Conservation (phyloP, 2,113 vertebrate species). For the Rhea pennata region DNA sequence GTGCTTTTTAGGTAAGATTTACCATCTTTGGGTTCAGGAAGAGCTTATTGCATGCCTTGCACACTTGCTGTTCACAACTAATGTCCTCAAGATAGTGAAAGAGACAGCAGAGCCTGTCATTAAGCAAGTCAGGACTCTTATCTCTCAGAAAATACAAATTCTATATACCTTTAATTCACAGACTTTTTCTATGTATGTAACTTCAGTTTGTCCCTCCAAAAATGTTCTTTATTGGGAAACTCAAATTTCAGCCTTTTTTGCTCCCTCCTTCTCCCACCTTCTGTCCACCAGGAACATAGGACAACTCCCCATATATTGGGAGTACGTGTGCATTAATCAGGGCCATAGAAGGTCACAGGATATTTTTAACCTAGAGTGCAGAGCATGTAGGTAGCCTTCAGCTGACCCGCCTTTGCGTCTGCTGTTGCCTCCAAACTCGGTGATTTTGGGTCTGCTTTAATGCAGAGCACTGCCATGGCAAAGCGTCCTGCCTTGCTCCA, state of each 20-base stretch:
- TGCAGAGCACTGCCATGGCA: fast-evolving
- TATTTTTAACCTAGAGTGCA: not conserved
- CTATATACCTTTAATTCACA: not conserved
- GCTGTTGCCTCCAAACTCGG: not conserved
- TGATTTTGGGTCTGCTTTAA: not conserved
- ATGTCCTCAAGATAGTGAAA: fast-evolving
- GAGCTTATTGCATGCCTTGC: not conserved
- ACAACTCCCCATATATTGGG: too few relatives aligned
- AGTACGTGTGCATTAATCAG: fast-evolving
- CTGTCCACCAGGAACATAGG: fast-evolving
- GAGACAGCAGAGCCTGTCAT: not conserved
- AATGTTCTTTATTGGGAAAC: not conserved
- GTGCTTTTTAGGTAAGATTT: not conserved
- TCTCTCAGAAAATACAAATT: not conserved
- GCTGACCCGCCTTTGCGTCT: not conserved
- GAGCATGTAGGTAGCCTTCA: fast-evolving
- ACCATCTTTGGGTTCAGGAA: fast-evolving
- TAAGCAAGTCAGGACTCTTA: not conserved
- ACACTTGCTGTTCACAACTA: not conserved
- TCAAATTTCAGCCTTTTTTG: not conserved
- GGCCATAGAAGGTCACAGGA: not conserved
- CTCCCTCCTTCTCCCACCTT: not conserved
- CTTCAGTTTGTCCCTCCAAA: not conserved
- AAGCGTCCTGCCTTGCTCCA: not conserved
- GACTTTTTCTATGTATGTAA: not conserved